Evolutionary conservation across 2,888 invertebrate species (phyloP).

Genomic region (Nineta flava): DNA sequence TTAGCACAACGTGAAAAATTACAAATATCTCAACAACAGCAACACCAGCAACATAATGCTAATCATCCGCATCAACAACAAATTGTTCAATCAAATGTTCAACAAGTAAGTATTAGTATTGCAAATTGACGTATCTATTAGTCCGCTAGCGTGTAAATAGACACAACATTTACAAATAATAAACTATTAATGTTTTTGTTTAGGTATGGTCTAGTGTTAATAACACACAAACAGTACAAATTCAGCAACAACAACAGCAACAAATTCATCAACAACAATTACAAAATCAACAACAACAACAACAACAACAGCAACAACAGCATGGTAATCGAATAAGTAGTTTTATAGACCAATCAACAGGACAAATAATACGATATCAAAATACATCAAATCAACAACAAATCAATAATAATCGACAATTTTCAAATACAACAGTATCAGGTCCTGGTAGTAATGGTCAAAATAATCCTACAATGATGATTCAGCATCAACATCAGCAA

Average conservation of each 20-base stretch:
- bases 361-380: slow-evolving; percentile 23
- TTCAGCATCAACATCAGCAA: slow-evolving; percentile 19
- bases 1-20: slow-evolving; percentile 47
- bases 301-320: slow-evolving; percentile 11
- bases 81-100: slow-evolving; percentile 9
- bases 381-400: slow-evolving; percentile 19
- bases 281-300: slow-evolving; percentile 7
- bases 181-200: slow-evolving; percentile 9
- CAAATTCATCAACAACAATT: too few relatives aligned
- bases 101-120: slow-evolving; percentile 1
- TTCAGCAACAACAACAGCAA: slow-evolving; percentile 1
- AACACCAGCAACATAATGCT: slow-evolving; percentile 22
- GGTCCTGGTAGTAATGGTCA: slow-evolving; percentile 18
- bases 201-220: slow-evolving; percentile 19
- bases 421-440: slow-evolving; percentile 13
- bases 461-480: slow-evolving; percentile 6
- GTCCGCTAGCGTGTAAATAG: slow-evolving; percentile 5
- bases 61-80: slow-evolving; percentile 24
- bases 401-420: slow-evolving; percentile 16
- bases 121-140: too few relatives aligned
- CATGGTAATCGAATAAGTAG: slow-evolving; percentile 13
- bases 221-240: slow-evolving; percentile 3
- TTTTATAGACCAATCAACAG: slow-evolving; percentile 16
- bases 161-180: neutral
- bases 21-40: slow-evolving; percentile 32